Evolutionary conservation across 1,140 invertebrate species (phyloP).

Genomic region (Cyrtorhinus lividipennis): DNA sequence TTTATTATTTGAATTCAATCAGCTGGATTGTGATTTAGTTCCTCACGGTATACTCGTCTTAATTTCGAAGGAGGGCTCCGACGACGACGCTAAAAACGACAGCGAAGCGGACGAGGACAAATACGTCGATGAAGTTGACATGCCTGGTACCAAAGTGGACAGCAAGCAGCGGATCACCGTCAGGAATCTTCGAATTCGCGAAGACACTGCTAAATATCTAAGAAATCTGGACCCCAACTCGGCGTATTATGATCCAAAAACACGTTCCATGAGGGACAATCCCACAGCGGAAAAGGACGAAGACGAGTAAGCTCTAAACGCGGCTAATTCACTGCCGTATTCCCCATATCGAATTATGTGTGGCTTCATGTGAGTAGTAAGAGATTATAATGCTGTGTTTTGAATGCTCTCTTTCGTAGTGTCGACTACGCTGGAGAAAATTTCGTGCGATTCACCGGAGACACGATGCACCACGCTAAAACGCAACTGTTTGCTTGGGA

Average conservation of each 20-base stretch:
- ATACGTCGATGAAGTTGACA: constrained; percentile 92
- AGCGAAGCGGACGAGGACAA: constrained; percentile 85
- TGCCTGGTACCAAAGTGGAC: constrained; percentile 98
- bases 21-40: too few species aligned
- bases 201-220: constrained; percentile 98
- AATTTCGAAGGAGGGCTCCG: constrained; percentile 11
- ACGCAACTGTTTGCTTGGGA: constrained; percentile 98
- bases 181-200: constrained; percentile 90
- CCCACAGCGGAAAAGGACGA: constrained; percentile 53
- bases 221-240: constrained; percentile 93
- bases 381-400: too few species aligned
- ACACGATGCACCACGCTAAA: constrained; percentile 76
- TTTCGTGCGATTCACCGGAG: constrained; percentile 84
- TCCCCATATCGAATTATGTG: constrained; percentile 12
- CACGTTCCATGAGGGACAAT: constrained; percentile 96
- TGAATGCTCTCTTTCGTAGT: constrained; percentile 33
- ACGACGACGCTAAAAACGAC: constrained; percentile 33
- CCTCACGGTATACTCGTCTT: neutral
- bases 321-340: constrained; percentile 1
- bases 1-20: too few species aligned
- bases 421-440: constrained; percentile 91
- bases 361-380: too few species aligned
- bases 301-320: constrained; percentile 54
- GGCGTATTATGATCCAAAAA: constrained; percentile 98
- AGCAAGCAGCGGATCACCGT: constrained; percentile 98